Evolutionary conservation across 1,140 invertebrate species (phyloP).

Genomic region (Drosophila fuyamai): DNA sequence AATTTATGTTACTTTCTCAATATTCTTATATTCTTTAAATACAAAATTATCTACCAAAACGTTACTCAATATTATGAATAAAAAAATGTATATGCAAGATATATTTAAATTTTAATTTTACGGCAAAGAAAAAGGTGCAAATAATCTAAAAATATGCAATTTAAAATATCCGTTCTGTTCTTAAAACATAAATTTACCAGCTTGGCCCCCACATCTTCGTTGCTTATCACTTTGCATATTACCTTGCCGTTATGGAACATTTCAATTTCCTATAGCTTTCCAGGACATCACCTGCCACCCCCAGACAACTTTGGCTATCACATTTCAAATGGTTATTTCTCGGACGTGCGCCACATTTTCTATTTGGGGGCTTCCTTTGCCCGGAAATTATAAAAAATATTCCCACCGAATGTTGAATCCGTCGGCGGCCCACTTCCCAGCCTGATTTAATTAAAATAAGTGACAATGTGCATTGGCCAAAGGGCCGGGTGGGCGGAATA

Average conservation of each 20-base stretch:
- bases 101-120: too few relatives aligned
- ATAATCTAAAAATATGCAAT: neutral
- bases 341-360: conserved; percentile 44
- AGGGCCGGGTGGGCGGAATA: neutral
- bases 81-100: too few relatives aligned
- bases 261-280: conserved; percentile 68
- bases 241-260: conserved; percentile 46
- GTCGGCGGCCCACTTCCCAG: conserved; percentile 24
- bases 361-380: conserved; percentile 67
- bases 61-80: too few relatives aligned
- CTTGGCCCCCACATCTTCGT: conserved; percentile 5
- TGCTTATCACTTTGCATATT: conserved; percentile 64
- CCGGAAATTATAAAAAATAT: conserved; percentile 72
- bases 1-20: too few relatives aligned
- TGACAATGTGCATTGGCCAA: conserved; percentile 53
- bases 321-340: conserved; percentile 64
- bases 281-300: conserved; percentile 24
- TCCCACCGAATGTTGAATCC: conserved; percentile 24
- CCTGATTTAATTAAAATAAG: conserved; percentile 78
- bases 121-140: too few relatives aligned
- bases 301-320: conserved; percentile 50
- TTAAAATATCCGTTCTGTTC: neutral
- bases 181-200: neutral
- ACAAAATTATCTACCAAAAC: too few relatives aligned
- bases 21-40: too few relatives aligned